A percentile compares a stretch with the other conserved stretches of the same genome.
Evolutionary conservation across 2,888 invertebrate genomes (phyloP).

Genomic region (Nemotelus nigrinus): DNA sequence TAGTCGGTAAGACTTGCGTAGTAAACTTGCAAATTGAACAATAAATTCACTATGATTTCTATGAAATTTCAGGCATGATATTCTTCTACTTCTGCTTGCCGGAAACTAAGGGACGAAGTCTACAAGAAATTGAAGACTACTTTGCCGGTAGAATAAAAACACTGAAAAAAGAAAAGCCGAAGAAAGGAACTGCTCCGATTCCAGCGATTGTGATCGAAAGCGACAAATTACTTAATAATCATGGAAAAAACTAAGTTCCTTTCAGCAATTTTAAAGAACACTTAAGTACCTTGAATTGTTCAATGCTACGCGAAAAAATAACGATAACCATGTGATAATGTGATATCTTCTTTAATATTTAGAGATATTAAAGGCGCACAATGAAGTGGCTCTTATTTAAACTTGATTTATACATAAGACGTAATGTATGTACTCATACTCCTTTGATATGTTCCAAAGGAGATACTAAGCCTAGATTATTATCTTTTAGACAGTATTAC

Average conservation of each 20-base stretch:
- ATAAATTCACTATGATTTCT: conserved; percentile 23
- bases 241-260: conserved; percentile 11
- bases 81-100: conserved; percentile 75
- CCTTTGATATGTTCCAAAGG: neutral
- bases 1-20: conserved; percentile 65
- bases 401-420: conserved; percentile 8
- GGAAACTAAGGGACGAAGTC: conserved; percentile 74
- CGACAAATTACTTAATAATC: conserved; percentile 29
- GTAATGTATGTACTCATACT: conserved; percentile 15
- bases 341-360: conserved; percentile 42
- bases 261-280: conserved; percentile 19
- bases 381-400: conserved; percentile 20
- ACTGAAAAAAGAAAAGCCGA: conserved; percentile 62
- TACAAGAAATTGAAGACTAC: conserved; percentile 78
- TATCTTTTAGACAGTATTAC: too few relatives aligned
- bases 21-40: conserved; percentile 3
- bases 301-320: conserved; percentile 4
- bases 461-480: too few relatives aligned
- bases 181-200: conserved; percentile 7
- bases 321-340: neutral
- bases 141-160: conserved; percentile 72
- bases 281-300: conserved; percentile 35
- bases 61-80: conserved; percentile 64
- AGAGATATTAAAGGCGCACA: conserved; percentile 7
- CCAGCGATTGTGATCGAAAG: conserved; percentile 16